Evolutionary conservation across 2,113 vertebrate genomes (phyloP), one percentile per base, ranked within the genome.

Genomic region (Neotoma lepida): DNA sequence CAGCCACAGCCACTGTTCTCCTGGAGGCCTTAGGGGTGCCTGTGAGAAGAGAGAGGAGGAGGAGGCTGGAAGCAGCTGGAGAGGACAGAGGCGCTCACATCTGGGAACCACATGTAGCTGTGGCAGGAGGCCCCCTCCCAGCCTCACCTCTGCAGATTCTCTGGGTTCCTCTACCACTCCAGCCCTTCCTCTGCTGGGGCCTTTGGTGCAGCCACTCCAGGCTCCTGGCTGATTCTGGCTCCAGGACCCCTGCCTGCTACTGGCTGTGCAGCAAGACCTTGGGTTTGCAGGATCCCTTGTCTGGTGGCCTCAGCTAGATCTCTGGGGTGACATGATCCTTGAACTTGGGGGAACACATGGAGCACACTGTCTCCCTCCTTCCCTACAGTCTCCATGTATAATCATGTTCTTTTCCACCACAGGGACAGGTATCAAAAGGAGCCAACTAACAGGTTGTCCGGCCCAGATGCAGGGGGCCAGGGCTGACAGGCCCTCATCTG

Each of bases 341-440:
- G 28, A 10, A 7, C 13, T 61, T 61, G 35, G 39, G 54, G 0
- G 9, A 9, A 13, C 2, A 0, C 8, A 2, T 2, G 33, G 26
- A 0, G 2, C 26, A 13, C 3, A 0, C 4, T 1, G 1, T 35
- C 4, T 2, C 0, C 0, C 24, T 56, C 0, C 0, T 28, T 28
- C 8, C 13, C 1, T 26, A 0, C 0, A 0, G 4, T 15, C 9
- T 20, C 2, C 2, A 2, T 28, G 41, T 5, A 1, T 5, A 86
- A 9, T n/a, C 63, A n/a, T n/a, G 6, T 41, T 39, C 24, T 73
- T 39, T 35, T n/a, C 66, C 2, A 7, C 2, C 8, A 64, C 18
- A 46, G 33, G 10, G 33, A 14, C 3, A 51, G n/a, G 1, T 2
- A 18, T 9, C 30, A 26, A 8, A n/a, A 15, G 10, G 8, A 6